These are phyloP conservation scores for Formica aserva DNA, from an alignment of 2,888 invertebrate species.

Conservation along the genomic window DNA sequence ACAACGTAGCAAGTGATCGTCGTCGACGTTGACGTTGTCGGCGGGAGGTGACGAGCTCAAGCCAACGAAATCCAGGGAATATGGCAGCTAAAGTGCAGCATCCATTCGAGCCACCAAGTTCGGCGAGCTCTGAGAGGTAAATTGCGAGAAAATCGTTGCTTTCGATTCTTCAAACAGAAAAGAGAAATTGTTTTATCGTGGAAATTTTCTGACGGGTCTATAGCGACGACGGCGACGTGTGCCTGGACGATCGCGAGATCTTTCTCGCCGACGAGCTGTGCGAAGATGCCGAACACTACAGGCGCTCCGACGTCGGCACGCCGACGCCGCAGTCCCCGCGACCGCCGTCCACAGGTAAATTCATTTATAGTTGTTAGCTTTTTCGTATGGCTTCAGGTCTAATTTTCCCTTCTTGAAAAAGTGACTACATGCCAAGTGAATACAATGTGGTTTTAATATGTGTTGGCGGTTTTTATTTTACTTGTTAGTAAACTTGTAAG, in stretches of 20 bases:
- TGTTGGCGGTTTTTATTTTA: background rate
- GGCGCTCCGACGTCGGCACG: constrained; percentile 82
- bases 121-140: constrained; percentile 96
- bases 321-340: constrained; percentile 92
- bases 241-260: constrained; percentile 79
- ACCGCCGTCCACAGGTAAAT: constrained; percentile 91
- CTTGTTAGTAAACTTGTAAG: background rate
- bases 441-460: background rate
- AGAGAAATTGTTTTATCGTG: background rate
- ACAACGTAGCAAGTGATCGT: background rate
- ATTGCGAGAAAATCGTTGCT: background rate
- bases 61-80: constrained; percentile 30
- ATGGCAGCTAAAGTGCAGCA: constrained; percentile 87
- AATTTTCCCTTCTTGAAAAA: background rate
- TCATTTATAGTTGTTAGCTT: background rate
- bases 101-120: constrained; percentile 94
- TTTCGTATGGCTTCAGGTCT: background rate
- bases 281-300: constrained; percentile 79
- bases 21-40: background rate
- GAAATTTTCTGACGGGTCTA: background rate
- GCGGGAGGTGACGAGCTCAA: background rate
- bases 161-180: background rate
- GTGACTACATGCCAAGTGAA: background rate
- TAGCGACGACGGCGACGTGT: constrained; percentile 80
- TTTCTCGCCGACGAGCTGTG: constrained; percentile 78